phyloP scores from a whole-genome alignment of 2,113 vertebrate species.

The Toxotes chatareus region DNA sequence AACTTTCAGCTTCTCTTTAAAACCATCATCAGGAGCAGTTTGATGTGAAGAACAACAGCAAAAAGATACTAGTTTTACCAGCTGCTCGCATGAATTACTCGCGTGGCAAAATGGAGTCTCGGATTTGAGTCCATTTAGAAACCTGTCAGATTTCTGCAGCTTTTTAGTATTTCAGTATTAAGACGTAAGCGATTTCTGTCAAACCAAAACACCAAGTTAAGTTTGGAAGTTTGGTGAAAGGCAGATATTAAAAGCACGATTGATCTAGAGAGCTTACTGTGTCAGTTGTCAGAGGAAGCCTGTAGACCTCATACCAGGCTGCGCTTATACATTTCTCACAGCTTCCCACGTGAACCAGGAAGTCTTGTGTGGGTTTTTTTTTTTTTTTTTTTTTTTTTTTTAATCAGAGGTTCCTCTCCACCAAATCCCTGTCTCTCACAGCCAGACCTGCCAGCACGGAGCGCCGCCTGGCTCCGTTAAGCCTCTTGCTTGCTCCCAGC shows the following conservation, averaged over 20 bases:
- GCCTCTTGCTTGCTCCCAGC: slow-evolving; percentile 42
- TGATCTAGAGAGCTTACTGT: slow-evolving; percentile 29
- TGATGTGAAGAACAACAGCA: neutral
- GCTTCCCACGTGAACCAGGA: slow-evolving; percentile 30
- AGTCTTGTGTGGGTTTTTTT: slow-evolving; percentile 22
- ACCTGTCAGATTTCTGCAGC: neutral
- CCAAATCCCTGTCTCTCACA: slow-evolving; percentile 59
- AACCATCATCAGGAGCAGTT: neutral
- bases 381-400: slow-evolving; percentile 14
- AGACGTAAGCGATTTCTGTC: neutral
- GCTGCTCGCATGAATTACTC: neutral
- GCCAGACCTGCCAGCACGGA: slow-evolving; percentile 46
- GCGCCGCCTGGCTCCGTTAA: slow-evolving; percentile 58
- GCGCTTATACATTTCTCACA: slow-evolving; percentile 1
- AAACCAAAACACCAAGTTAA: neutral
- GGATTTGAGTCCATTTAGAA: neutral
- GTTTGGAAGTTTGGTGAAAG: neutral
- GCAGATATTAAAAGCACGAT: slow-evolving; percentile 10
- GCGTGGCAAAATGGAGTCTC: neutral
- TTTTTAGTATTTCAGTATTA: too few relatives aligned
- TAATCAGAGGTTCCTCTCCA: slow-evolving; percentile 40
- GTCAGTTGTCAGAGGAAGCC: slow-evolving; percentile 22
- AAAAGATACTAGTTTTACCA: neutral
- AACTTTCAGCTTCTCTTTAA: neutral
- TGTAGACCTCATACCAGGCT: neutral